Evolutionary conservation across 2,888 invertebrate genomes (phyloP), one percentile per base, ranked within the genome.

Genomic region (Eugnorisma glareosa): DNA sequence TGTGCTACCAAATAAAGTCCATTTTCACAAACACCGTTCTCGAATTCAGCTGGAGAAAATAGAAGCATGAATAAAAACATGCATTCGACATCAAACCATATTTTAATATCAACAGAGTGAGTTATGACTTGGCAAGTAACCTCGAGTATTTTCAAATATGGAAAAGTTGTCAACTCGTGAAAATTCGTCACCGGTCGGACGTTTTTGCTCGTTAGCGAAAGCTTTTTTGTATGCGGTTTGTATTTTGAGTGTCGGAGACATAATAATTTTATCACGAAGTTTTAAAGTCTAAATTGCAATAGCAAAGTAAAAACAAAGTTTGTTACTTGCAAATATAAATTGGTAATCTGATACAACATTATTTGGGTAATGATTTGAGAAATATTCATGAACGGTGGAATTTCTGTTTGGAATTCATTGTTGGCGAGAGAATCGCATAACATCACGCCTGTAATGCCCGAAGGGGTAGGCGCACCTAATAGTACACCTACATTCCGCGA

Each of bases 331-430:
- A 73, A 73, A 73, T 40, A 28, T 35, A 80, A 72, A 18, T 73
- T 87, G 54, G 87, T 83, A 61, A 73, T 68, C 45, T 63, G 37
- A 63, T 77, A 64, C 43, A 75, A 70, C 59, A 83, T 91, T 91
- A 91, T 91, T 90, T 88, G 89, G 88, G 89, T 90, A 93, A 93
- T 92, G 92, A 90, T 85, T 89, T 89, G 90, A 81, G 89, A 91
- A 92, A 93, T 89, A 89, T 89, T 87, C 88, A 89, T 88, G 84
- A 81, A 81, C 85, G 86, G 84, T 43, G 37, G 57, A 63, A 78
- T 72, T 82, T 80, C 4, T 73, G 64, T 68, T 54, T 45, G 59
- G 35, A 76, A 76, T 69, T 57, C 31, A 69, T 72, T 86, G 72
- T 82, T 77, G 77, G 40, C 13, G 54, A 75, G 18, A 37, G 21